Evolutionary conservation across 1,140 invertebrate species (phyloP).

Genomic region (Trissolcus basalis): DNA sequence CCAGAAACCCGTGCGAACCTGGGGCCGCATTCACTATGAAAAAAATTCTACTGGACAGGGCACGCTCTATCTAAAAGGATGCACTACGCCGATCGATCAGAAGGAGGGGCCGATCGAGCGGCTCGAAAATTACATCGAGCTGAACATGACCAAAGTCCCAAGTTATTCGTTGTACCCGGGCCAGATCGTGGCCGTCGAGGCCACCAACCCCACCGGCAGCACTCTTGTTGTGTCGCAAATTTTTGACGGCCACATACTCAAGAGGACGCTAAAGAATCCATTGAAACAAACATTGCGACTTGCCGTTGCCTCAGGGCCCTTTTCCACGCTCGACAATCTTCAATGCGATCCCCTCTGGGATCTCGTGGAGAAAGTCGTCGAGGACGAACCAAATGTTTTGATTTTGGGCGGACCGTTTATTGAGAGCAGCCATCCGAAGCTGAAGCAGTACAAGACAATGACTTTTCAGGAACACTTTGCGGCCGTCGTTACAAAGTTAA

Average conservation of each 20-base stretch:
- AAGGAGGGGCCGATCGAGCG: conserved; percentile 13
- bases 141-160: conserved; percentile 81
- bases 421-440: conserved; percentile 81
- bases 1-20: conserved; percentile 75
- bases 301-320: conserved; percentile 88
- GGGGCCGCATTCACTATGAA: conserved; percentile 86
- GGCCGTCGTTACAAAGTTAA: conserved; percentile 80
- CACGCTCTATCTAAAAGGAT: conserved; percentile 73
- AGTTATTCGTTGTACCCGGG: conserved; percentile 89
- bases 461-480: conserved; percentile 85
- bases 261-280: conserved; percentile 60
- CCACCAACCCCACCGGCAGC: conserved; percentile 82
- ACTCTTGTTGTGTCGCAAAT: conserved; percentile 82
- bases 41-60: conserved; percentile 19
- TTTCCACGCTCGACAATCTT: conserved; percentile 85
- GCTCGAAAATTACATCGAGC: conserved; percentile 49
- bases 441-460: conserved; percentile 78
- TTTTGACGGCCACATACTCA: conserved; percentile 74
- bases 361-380: conserved; percentile 81
- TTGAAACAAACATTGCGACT: conserved; percentile 78
- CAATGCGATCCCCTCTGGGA: conserved; percentile 88
- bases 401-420: conserved; percentile 90
- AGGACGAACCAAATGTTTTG: conserved; percentile 86
- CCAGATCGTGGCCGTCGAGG: conserved; percentile 86
- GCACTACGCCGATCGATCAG: conserved; percentile 73